phyloP scores from a whole-genome alignment of 2,113 vertebrate genomes.

The Herpailurus yagouaroundi region DNA sequence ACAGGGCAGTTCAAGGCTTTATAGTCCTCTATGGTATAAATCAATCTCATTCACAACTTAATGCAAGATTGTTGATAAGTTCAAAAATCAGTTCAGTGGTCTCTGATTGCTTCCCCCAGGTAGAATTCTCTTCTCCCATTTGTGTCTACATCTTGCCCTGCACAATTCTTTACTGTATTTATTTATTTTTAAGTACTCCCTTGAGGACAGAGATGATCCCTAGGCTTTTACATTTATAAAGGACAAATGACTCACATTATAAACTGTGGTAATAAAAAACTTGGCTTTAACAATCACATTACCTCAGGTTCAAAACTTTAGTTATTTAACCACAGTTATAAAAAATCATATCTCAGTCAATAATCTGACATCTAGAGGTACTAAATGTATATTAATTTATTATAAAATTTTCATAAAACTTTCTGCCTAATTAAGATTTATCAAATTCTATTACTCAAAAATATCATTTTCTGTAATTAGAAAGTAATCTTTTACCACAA shows the following conservation, averaged over 20 bases:
- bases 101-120: not conserved
- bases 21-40: not conserved
- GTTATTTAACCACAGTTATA: not conserved
- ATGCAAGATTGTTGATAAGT: not conserved
- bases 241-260: not conserved
- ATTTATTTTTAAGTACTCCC: not conserved
- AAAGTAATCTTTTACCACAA: not conserved
- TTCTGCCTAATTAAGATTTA: not conserved
- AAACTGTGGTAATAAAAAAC: not conserved
- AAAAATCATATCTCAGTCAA: not conserved
- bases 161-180: not conserved
- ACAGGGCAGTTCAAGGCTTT: not conserved
- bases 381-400: not conserved
- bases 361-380: not conserved
- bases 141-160: not conserved
- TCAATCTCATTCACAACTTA: not conserved
- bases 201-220: not conserved
- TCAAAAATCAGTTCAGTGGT: not conserved
- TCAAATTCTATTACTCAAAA: not conserved
- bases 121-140: not conserved
- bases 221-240: not conserved
- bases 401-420: not conserved
- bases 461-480: not conserved
- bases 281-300: not conserved
- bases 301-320: constrained; percentile 1